phyloP scores from a whole-genome alignment of 2,797 vertebrate species.

The Brachyrhaphis roseni region DNA sequence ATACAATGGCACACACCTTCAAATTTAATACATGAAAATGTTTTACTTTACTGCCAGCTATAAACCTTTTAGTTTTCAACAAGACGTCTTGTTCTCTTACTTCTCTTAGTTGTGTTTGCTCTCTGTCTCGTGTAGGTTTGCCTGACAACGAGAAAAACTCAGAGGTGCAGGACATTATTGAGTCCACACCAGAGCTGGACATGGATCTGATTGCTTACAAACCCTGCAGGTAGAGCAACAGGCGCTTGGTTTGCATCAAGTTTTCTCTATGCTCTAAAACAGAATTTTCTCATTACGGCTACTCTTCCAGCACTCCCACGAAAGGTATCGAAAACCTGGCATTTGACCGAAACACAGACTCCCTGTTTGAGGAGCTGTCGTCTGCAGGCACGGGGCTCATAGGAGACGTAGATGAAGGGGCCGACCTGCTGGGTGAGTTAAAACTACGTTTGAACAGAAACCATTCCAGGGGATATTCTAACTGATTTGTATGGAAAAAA shows the following conservation, averaged over 20 bases:
- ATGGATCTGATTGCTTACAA: slow-evolving; percentile 94
- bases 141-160: slow-evolving; percentile 93
- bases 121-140: slow-evolving; percentile 78
- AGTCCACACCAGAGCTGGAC: slow-evolving; percentile 96
- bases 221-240: slow-evolving; percentile 85
- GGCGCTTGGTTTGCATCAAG: neutral
- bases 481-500: neutral
- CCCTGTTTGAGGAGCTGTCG: slow-evolving; percentile 96
- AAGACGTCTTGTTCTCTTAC: neutral
- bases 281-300: neutral
- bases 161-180: slow-evolving; percentile 97
- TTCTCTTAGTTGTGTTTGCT: neutral
- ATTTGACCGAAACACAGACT: slow-evolving; percentile 97
- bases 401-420: slow-evolving; percentile 98
- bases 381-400: slow-evolving; percentile 95
- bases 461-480: neutral
- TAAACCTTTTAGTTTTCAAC: neutral
- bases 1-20: neutral
- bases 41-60: neutral
- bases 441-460: neutral
- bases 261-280: neutral
- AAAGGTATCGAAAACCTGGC: slow-evolving; percentile 98
- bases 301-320: slow-evolving; percentile 87
- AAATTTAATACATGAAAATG: neutral
- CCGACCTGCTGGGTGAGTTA: slow-evolving; percentile 94